Evolutionary conservation across 2,888 invertebrate genomes (phyloP), one percentile per base, ranked within the genome.

Genomic region (Ariolimax columbianus): DNA sequence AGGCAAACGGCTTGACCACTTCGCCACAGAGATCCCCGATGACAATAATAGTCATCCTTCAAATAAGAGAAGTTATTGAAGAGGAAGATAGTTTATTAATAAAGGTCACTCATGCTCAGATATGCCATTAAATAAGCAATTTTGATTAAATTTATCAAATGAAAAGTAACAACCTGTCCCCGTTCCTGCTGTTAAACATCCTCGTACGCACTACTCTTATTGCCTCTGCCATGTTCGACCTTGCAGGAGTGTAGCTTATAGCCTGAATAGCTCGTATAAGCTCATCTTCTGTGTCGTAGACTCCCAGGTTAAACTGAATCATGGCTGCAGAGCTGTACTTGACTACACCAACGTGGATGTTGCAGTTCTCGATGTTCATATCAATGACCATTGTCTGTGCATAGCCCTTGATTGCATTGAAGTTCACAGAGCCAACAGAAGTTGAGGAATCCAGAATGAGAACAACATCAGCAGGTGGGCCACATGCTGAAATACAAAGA

Each of bases 241-340:
- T 84, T 9, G 93, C 93, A 23, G 91, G 87, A 0, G 90, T 91
- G 88, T 91, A 93, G 79, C 90, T 89, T 11, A 90, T 89, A 51
- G 47, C 79, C 51, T 90, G 89, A 43, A 91, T 86, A 17, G 91
- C 90, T 43, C 89, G 82, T 63, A 89, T 86, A 77, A 92, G 88
- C 3, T 91, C 89, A 59, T 91, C 91, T 3, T 90, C 90, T 33
- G 51, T 80, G 59, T 82, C 70, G 38, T 87, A 87, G 33, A 80
- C 82, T 79, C 91, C 90, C 38, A 93, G 88, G 43, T 87, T 86
- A 80, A 92, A 91, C 86, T 92, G 91, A 4, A 93, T 87, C 89
- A 90, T 90, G 14, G 93, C 90, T 17, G 89, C 88, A 1, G 93
- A 92, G 83, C 92, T 93, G 90, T 92, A 93, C 85, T 93, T 92